Evolutionary conservation across 2,888 invertebrate species (phyloP).

Genomic region (Tetramorium bicarinatum): DNA sequence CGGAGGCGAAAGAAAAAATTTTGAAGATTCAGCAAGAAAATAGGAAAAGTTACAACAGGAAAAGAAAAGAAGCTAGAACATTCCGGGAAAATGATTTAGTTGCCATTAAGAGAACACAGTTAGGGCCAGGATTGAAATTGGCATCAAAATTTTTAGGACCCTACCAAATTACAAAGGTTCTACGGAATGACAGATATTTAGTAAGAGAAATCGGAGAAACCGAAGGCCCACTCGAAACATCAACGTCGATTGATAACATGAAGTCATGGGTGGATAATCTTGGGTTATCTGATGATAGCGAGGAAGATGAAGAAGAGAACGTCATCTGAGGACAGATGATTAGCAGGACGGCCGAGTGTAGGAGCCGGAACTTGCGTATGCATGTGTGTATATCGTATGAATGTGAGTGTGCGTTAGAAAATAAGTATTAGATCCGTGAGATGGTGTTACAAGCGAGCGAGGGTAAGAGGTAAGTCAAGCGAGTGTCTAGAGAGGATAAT

Average conservation of each 20-base stretch:
- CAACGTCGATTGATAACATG: background rate
- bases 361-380: too few relatives aligned
- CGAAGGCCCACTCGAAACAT: background rate
- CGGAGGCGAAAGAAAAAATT: background rate
- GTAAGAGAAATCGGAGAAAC: background rate
- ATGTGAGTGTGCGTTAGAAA: too few relatives aligned
- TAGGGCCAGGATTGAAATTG: background rate
- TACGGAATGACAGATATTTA: background rate
- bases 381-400: too few relatives aligned
- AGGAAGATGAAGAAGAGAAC: too few relatives aligned
- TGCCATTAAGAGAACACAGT: background rate
- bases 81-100: background rate
- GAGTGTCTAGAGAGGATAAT: too few relatives aligned
- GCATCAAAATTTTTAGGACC: background rate
- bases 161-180: background rate
- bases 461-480: too few relatives aligned
- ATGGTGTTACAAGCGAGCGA: too few relatives aligned
- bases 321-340: background rate
- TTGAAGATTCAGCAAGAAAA: background rate
- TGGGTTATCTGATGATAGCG: background rate
- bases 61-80: too few relatives aligned
- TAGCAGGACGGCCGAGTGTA: background rate
- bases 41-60: too few relatives aligned
- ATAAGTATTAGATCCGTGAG: too few relatives aligned
- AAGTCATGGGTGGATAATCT: background rate